Evolutionary conservation across 2,888 invertebrate species (phyloP), one percentile per base, ranked within the genome.

Genomic region (Melanotus villosus): DNA sequence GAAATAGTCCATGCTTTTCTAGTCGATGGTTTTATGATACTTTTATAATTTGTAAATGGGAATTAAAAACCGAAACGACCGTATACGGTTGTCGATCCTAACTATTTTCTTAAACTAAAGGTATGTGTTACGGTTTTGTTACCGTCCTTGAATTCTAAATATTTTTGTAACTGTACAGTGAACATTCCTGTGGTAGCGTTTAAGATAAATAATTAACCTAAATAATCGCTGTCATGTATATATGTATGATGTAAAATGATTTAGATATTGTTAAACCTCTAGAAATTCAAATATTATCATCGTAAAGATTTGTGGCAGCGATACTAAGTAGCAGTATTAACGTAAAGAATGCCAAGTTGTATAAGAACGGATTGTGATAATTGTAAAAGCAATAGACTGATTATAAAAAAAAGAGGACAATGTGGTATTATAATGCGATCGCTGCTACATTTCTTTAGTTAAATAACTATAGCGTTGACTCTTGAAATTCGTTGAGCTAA

Each of bases 121-220:
- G 14, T 56, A 38, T 21, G 38, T 56, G 18, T 56, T 36, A 56
- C 38, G 36, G 52, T 59, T 68, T 64, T 59, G 52, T 59, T 64
- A 64, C 59, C 64, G 50, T 56, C 38, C 43, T 32, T 16, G 41
- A 47, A 57, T 63, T 68, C 23, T 43, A 64, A 59, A 64, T 68
- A 68, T 68, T 68, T 68, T 68, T 68, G 64, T 68, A 68, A 68
- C 43, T 68, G 64, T 68, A 68, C 68, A 64, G 68, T 19, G 52
- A 68, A 68, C 68, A 68, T 68, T 68, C 68, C 68, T 64, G 47
- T 34, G 34, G n/a, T n/a, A n/a, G n/a, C n/a, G n/a, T n/a, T n/a
- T n/a, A n/a, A n/a, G n/a, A n/a, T 60, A 52, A 32, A 18, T 47
- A 21, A 23, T 21, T 23, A n/a, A 19, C n/a, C 21, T n/a, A n/a